Evolutionary conservation across 2,888 invertebrate species (phyloP), one percentile per base, ranked within the genome.

Genomic region (Hirtodrosophila trivittata): DNA sequence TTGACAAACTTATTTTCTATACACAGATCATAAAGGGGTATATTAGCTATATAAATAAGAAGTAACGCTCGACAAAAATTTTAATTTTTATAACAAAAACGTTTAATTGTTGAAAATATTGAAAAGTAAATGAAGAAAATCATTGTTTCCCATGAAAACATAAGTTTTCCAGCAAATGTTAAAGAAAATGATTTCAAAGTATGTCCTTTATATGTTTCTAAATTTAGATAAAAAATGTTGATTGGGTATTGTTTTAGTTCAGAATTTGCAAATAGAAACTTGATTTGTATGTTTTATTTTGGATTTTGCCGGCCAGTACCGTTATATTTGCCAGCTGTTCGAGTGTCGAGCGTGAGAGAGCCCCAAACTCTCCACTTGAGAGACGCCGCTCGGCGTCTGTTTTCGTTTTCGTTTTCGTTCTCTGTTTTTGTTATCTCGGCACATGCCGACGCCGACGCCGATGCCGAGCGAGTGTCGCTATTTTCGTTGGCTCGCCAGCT

Each of bases 351-450:
- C 14, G 28, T n/a, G 42, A 16, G 32, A 9, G 51, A 47, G 66
- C 32, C 39, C 16, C 39, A 63, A 76, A 74, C 49, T 78, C 69
- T 72, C 45, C 80, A 83, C 54, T 39, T 6, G 52, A 49, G 49
- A 43, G 46, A 28, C 13, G 8, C n/a, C 50, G 28, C 35, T 38
- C 39, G 41, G 38, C 38, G 35, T 47, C 47, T 62, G 71, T 57
- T 66, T 65, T 66, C 64, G 58, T 62, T 62, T 64, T 71, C 73
- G 58, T 62, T 75, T 55, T 58, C 60, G 78, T 69, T 86, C 86
- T 86, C 77, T 83, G 83, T 82, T 82, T 74, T 85, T 82, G 81
- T 78, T 81, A 74, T 72, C 81, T 84, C 80, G 75, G 75, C 59
- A 64, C 66, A 65, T 54, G 62, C 45, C 71, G 37, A 41, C 42